Conservation (phyloP, 2,113 vertebrate species). For the Gobiocypris rarus region DNA sequence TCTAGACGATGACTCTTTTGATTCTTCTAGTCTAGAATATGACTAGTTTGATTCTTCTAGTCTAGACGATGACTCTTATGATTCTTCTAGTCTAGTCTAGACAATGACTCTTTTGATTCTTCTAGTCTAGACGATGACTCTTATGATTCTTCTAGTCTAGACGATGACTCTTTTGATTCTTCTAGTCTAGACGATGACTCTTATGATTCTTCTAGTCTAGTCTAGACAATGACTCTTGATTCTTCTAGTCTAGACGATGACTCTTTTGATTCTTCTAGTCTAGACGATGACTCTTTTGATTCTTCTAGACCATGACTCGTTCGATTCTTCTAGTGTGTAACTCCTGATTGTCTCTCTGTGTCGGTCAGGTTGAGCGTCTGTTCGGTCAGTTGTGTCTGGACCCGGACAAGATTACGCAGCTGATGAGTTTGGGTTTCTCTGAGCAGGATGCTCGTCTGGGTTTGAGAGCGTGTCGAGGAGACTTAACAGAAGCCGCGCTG, state of each 20-base stretch:
- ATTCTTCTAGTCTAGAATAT: background rate
- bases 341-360: background rate
- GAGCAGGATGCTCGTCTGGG: slow-evolving; percentile 91
- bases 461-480: slow-evolving; percentile 86
- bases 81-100: too few species aligned
- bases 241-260: background rate
- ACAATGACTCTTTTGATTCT: background rate
- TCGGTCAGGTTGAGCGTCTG: slow-evolving; percentile 80
- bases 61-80: background rate
- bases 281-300: background rate
- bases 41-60: background rate
- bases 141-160: background rate
- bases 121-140: background rate
- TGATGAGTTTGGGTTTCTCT: slow-evolving; percentile 85
- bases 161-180: background rate
- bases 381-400: slow-evolving; percentile 82
- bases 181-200: background rate
- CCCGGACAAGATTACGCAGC: slow-evolving; percentile 81
- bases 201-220: too few species aligned
- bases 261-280: background rate
- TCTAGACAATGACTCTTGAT: too few species aligned
- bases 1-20: background rate
- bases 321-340: background rate
- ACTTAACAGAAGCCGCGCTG: slow-evolving; percentile 81
- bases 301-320: background rate